Base-by-base conservation (phyloP, 2,888 invertebrate species). In the Caenorhabditis sp. region DNA sequence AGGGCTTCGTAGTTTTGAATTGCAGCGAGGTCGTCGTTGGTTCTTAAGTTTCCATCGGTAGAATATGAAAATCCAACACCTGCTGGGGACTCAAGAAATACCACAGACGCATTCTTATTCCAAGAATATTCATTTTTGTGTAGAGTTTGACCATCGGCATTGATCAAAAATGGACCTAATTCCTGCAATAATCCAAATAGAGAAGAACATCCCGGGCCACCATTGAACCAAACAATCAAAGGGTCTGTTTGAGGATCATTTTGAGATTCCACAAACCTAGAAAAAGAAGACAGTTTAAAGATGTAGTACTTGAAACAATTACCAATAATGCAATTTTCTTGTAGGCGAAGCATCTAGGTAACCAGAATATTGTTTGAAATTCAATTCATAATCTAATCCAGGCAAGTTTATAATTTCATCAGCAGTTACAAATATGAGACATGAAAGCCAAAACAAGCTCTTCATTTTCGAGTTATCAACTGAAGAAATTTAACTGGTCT, bases 11-110 rank as follows among this genome's bases (percentile, higher is more conserved):
- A 89, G 81, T 90, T 91, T 75, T 90, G 88, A 1, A 80, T 52
- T 2, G 90, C 88, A n/a, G 88, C 88, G 83, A 85, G 82, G 76
- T 88, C 83, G 58, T 86, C 84, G 57, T 83, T 81, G 38, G 83
- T 81, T 26, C 83, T 87, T 80, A 89, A 89, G 63, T 89, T 88
- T 59, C 88, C 87, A 79, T 89, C 89, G 25, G 84, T 84, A 20
- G 89, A 84, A 81, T 90, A 90, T 0, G 90, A 90, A 79, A 88
- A 90, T 4, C 90, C 90, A 54, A 91, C 90, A 57, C 90, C 90
- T 27, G 90, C 90, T n/a, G 90, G 90, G 0, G 90, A 88, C 80
- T 91, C 90, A 70, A 90, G 79, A 80, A 89, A 91, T 63, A 90
- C 77, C 70, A 90, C 89, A 70, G 90, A 90, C 10, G 90, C 89